Conservation (phyloP, 2,888 invertebrate genomes). For the Tholera decimalis region DNA sequence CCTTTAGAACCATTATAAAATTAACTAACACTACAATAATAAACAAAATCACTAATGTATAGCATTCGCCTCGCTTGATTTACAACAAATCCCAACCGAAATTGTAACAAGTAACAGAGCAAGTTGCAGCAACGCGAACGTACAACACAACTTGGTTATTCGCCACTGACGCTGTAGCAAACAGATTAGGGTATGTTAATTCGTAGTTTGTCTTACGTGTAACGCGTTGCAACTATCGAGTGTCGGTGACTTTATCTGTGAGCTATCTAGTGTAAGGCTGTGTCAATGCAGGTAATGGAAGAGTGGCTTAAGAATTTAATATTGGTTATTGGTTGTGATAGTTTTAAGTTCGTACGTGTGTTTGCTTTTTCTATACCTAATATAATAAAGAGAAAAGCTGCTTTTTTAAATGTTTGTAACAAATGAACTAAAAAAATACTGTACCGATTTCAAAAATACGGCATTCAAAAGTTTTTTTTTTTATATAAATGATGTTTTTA, state of each 20-base stretch:
- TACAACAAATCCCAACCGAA: conserved; percentile 8
- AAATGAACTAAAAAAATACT: too few relatives aligned
- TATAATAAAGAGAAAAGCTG: too few relatives aligned
- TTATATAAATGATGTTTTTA: too few relatives aligned
- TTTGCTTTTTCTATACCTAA: too few relatives aligned
- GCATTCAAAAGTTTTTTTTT: too few relatives aligned
- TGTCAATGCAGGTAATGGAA: conserved; percentile 9
- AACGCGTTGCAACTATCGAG: conserved; percentile 39
- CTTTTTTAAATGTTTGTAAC: too few relatives aligned
- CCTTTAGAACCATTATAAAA: neutral
- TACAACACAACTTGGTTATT: conserved; percentile 72
- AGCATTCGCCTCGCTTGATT: neutral
- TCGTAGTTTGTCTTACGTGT: conserved; percentile 70
- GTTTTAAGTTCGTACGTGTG: neutral
- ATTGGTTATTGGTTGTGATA: conserved; percentile 8
- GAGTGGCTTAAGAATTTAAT: conserved; percentile 2
- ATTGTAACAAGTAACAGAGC: conserved; percentile 57
- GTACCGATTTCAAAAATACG: too few relatives aligned
- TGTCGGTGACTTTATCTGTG: conserved; percentile 43
- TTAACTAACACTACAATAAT: neutral
- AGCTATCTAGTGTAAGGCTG: conserved; percentile 5
- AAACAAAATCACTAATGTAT: neutral
- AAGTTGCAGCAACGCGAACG: conserved; percentile 71
- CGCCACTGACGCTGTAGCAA: conserved; percentile 74
- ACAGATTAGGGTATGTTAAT: conserved; percentile 78